phyloP scores from a whole-genome alignment of 2,797 vertebrate genomes.

The Amblyopsis hoosieri region DNA sequence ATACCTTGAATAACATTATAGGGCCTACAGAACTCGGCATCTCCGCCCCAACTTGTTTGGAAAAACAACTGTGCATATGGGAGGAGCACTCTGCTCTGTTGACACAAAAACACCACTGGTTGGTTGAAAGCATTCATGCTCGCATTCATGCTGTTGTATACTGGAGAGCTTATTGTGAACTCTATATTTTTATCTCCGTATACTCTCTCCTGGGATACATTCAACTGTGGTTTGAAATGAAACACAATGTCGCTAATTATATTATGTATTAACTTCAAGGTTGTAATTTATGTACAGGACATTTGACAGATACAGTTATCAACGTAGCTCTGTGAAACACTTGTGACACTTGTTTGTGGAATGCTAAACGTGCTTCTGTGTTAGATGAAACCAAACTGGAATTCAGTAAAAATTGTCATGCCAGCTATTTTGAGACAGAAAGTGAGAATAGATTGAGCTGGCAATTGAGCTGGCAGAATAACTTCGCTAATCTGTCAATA shows the following conservation, averaged over 20 bases:
- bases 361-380: background rate
- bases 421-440: too few relatives aligned
- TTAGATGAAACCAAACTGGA: background rate
- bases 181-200: conserved; percentile 5
- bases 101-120: too few relatives aligned
- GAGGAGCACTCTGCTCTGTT: too few relatives aligned
- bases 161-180: background rate
- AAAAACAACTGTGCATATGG: too few relatives aligned
- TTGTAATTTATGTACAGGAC: conserved; percentile 12
- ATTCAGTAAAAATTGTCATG: too few relatives aligned
- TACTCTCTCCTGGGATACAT: background rate
- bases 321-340: conserved; percentile 2
- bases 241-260: conserved; percentile 20
- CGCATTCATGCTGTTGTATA: background rate
- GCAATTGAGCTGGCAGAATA: too few relatives aligned
- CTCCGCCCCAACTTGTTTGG: too few relatives aligned
- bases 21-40: too few relatives aligned
- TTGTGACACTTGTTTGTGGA: conserved; percentile 1
- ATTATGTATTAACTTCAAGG: conserved; percentile 6
- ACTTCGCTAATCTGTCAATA: too few relatives aligned
- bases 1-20: too few relatives aligned
- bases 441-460: too few relatives aligned
- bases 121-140: too few relatives aligned
- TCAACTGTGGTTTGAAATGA: conserved; percentile 19
- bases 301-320: background rate